A percentile compares a stretch with the other conserved stretches of the same genome.
Conservation (phyloP, 2,888 invertebrate species). For the Dynastes grantii region DNA sequence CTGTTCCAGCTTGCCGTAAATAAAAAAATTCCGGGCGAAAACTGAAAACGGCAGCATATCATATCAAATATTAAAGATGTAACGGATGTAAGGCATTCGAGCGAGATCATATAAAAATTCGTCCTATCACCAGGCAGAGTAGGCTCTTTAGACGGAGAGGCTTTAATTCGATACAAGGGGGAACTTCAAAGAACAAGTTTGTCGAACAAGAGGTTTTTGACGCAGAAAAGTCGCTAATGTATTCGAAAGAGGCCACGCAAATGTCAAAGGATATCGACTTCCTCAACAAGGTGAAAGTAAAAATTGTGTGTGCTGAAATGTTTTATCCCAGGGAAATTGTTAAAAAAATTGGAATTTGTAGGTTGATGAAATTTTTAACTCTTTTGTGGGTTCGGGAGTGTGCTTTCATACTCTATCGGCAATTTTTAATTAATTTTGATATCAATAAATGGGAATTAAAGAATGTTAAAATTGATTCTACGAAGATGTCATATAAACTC, state of each 20-base stretch:
- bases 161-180: slow-evolving; percentile 9
- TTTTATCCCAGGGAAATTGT: too few relatives aligned
- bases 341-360: too few relatives aligned
- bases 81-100: not conserved
- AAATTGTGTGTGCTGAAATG: too few relatives aligned
- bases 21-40: not conserved
- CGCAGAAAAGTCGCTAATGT: not conserved
- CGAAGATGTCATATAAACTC: too few relatives aligned
- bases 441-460: too few relatives aligned
- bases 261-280: not conserved
- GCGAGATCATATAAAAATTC: not conserved
- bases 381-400: too few relatives aligned
- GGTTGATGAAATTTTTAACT: too few relatives aligned
- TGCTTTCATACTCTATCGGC: too few relatives aligned
- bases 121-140: not conserved
- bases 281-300: too few relatives aligned
- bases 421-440: too few relatives aligned
- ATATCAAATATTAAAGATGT: slow-evolving; percentile 1
- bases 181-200: slow-evolving; percentile 24
- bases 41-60: not conserved
- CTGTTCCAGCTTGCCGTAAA: too few relatives aligned
- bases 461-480: too few relatives aligned
- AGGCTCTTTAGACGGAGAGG: not conserved
- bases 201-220: not conserved
- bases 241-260: not conserved